Evolutionary conservation across 2,888 invertebrate genomes (phyloP).

Genomic region (Anagyrus pseudococci): DNA sequence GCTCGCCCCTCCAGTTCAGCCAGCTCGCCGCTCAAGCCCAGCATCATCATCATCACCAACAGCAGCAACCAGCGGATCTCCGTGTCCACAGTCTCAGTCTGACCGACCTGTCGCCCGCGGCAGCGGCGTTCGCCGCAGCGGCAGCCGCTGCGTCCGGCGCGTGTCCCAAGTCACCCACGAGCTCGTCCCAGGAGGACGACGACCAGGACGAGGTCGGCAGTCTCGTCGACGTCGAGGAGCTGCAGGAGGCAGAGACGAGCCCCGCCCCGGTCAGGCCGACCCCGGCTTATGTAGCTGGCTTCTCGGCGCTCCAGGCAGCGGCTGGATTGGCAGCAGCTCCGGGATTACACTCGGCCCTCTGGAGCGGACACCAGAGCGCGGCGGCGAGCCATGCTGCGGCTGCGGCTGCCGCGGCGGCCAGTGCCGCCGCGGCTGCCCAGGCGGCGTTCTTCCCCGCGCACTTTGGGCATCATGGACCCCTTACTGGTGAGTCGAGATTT

Average conservation of each 20-base stretch:
- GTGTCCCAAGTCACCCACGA: slow-evolving; percentile 50
- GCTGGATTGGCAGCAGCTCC: slow-evolving; percentile 48
- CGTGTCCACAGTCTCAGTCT: neutral
- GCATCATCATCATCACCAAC: slow-evolving; percentile 24
- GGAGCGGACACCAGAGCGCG: slow-evolving; percentile 49
- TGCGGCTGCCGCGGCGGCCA: slow-evolving; percentile 43
- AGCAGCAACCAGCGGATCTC: neutral
- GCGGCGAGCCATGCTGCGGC: slow-evolving; percentile 43
- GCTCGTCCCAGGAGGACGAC: slow-evolving; percentile 49
- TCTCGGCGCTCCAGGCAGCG: slow-evolving; percentile 50
- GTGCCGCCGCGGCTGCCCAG: slow-evolving; percentile 48
- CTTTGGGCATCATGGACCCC: slow-evolving; percentile 55
- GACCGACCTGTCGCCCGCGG: neutral
- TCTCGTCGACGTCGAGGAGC: slow-evolving; percentile 81
- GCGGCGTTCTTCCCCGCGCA: slow-evolving; percentile 56
- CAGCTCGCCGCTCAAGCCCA: too few relatives aligned
- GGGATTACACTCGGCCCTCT: slow-evolving; percentile 53
- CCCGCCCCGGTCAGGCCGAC: slow-evolving; percentile 56
- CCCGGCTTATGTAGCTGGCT: slow-evolving; percentile 56
- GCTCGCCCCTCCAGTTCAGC: slow-evolving; percentile 6
- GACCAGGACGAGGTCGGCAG: slow-evolving; percentile 67
- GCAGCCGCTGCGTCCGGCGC: slow-evolving; percentile 34
- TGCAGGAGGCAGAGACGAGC: slow-evolving; percentile 49
- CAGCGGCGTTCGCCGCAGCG: slow-evolving; percentile 35
- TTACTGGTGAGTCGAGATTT: slow-evolving; percentile 48